Conservation (phyloP, 2,888 invertebrate genomes). For the Gasteruption jaculator region DNA sequence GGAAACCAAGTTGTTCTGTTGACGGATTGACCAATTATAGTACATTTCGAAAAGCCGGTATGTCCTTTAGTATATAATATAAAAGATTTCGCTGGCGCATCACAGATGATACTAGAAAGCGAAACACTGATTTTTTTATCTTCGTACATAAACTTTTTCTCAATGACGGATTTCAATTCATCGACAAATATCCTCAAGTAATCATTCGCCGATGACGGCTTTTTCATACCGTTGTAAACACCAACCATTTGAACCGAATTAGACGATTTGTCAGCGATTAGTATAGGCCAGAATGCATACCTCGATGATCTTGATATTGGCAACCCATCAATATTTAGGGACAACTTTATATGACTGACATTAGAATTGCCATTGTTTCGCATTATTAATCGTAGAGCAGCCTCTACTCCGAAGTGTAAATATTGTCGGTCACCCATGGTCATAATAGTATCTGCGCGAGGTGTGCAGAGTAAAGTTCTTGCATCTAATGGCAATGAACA, state of each 20-base stretch:
- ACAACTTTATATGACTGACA: not conserved
- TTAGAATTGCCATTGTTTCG: not conserved
- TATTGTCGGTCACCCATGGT: constrained; percentile 5
- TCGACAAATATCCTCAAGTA: constrained; percentile 6
- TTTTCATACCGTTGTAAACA: constrained; percentile 7
- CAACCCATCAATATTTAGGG: constrained; percentile 15
- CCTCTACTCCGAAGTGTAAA: constrained; percentile 7
- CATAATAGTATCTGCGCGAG: not conserved
- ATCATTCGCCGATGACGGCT: constrained; percentile 2
- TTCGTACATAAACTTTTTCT: not conserved
- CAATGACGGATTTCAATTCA: constrained; percentile 3
- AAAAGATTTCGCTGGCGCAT: constrained; percentile 23
- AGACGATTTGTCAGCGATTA: constrained; percentile 9
- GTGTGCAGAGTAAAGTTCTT: constrained; percentile 9
- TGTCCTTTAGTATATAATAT: constrained; percentile 18
- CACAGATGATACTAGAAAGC: constrained; percentile 17
- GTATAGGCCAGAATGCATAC: constrained; percentile 12
- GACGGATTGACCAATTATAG: constrained; percentile 13
- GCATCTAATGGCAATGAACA: constrained; percentile 6
- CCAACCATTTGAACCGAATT: constrained; percentile 6
- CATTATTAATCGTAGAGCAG: constrained; percentile 4
- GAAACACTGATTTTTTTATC: constrained; percentile 9
- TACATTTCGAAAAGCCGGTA: constrained; percentile 23
- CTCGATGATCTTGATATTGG: constrained; percentile 12
- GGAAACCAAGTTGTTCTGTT: constrained; percentile 21